phyloP scores from a whole-genome alignment of 2,797 vertebrate genomes.

The Ataeniobius toweri region DNA sequence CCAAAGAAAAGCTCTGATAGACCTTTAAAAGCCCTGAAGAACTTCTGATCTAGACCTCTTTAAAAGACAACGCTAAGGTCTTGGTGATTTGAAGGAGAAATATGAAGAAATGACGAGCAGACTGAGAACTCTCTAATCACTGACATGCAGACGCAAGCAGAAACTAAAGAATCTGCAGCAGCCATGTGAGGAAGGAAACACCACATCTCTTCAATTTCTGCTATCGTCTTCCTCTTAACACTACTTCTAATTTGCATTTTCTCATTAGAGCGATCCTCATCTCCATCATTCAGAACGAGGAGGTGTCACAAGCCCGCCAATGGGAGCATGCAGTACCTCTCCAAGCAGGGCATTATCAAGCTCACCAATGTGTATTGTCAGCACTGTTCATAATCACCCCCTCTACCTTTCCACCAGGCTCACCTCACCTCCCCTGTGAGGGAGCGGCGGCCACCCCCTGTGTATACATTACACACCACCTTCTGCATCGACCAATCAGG shows the following conservation, averaged over 20 bases:
- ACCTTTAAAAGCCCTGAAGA: too few species aligned
- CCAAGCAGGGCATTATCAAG: neutral
- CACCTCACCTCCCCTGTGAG: conserved; percentile 60
- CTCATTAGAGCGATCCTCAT: conserved; percentile 55
- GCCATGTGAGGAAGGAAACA: conserved; percentile 35
- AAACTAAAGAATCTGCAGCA: conserved; percentile 39
- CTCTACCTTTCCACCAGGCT: conserved; percentile 49
- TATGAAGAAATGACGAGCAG: too few species aligned
- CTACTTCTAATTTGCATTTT: conserved; percentile 53
- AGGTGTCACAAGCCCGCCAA: conserved; percentile 30
- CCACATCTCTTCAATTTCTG: conserved; percentile 29
- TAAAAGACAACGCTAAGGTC: too few species aligned
- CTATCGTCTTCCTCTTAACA: neutral
- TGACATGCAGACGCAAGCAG: conserved; percentile 53
- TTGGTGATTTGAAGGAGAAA: too few species aligned
- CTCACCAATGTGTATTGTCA: conserved; percentile 61
- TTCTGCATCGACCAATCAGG: conserved; percentile 72
- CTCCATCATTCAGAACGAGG: conserved; percentile 39
- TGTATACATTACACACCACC: conserved; percentile 75
- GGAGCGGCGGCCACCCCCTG: conserved; percentile 49
- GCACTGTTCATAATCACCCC: conserved; percentile 48
- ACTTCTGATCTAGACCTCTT: too few species aligned
- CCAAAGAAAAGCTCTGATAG: too few species aligned
- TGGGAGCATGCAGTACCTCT: conserved; percentile 10
- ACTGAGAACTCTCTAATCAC: conserved; percentile 48